These are phyloP conservation scores for Oxyteleia sp. DNA, from an alignment of 2,888 invertebrate species.

Conservation along the genomic window DNA sequence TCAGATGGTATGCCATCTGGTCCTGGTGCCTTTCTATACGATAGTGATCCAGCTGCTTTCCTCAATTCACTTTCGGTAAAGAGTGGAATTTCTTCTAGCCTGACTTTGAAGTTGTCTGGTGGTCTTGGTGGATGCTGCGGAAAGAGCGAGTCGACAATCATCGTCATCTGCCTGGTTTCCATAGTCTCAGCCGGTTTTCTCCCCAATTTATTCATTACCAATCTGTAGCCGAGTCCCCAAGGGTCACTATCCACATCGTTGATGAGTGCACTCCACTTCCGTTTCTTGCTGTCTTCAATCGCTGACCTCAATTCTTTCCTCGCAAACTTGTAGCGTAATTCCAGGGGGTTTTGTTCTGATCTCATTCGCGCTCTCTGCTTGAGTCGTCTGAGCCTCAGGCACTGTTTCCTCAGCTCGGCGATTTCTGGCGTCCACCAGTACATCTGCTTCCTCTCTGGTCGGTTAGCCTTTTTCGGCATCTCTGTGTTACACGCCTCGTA, in stretches of 20 bases:
- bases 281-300: slow-evolving; percentile 43
- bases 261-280: slow-evolving; percentile 70
- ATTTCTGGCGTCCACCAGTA: neutral
- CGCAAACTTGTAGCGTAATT: neutral
- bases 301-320: neutral
- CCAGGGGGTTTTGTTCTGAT: neutral
- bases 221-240: slow-evolving; percentile 70
- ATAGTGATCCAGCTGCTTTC: neutral
- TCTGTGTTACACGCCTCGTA: neutral
- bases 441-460: neutral
- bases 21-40: slow-evolving; percentile 27
- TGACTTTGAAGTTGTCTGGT: neutral
- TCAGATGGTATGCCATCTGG: slow-evolving; percentile 57
- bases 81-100: neutral
- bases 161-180: neutral
- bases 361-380: neutral
- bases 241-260: slow-evolving; percentile 66
- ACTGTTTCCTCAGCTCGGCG: neutral
- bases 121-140: slow-evolving; percentile 8
- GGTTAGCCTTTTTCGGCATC: neutral
- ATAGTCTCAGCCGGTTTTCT: neutral
- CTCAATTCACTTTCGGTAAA: slow-evolving; percentile 1
- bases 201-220: slow-evolving; percentile 55
- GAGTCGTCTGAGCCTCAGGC: slow-evolving; percentile 3
- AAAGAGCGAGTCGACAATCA: neutral